Conservation (phyloP, 1,140 invertebrate species). For the Camponotus pennsylvanicus region DNA sequence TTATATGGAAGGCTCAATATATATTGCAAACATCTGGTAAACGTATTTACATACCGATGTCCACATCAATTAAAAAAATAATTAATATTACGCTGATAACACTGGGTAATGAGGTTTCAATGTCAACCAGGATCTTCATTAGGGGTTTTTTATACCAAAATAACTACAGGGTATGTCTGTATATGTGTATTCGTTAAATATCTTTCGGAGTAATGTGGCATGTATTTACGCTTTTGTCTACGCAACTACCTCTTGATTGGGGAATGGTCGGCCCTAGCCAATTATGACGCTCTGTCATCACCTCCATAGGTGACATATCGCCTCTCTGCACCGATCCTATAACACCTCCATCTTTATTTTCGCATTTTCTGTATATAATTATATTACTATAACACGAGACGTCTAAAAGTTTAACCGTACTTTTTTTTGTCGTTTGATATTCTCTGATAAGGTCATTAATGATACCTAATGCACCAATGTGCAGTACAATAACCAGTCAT, state of each 20-base stretch:
- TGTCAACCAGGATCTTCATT: constrained; percentile 1
- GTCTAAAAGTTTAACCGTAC: constrained; percentile 18
- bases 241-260: constrained; percentile 75
- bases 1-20: not conserved
- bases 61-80: not conserved
- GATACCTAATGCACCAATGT: not conserved
- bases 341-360: constrained; percentile 71
- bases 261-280: constrained; percentile 70
- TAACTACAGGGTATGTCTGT: not conserved
- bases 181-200: not conserved
- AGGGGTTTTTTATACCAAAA: not conserved
- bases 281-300: constrained; percentile 68
- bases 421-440: not conserved
- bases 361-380: constrained; percentile 14
- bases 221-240: constrained; percentile 36
- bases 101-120: not conserved
- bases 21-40: not conserved
- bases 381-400: not conserved
- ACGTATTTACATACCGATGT: not conserved
- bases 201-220: not conserved
- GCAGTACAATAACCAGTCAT: not conserved
- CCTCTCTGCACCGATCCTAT: constrained; percentile 77
- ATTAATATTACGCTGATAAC: not conserved
- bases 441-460: constrained; percentile 9
- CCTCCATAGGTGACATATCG: constrained; percentile 76